Conservation (phyloP, 1,140 invertebrate species). For the Drosophila lini region DNA sequence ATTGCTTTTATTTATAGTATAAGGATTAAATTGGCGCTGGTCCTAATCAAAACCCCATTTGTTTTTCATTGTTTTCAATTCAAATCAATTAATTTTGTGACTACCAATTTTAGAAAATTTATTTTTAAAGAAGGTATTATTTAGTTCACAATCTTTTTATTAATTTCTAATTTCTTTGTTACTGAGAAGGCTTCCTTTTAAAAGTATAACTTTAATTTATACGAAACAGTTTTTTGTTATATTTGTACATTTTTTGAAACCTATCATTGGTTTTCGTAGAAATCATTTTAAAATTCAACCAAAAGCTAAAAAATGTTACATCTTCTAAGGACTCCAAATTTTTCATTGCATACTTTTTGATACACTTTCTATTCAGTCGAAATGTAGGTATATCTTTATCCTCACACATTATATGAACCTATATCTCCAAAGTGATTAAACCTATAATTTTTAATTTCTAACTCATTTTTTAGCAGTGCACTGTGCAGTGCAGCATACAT, state of each 20-base stretch:
- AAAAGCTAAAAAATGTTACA: not conserved
- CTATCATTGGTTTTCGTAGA: too few relatives aligned
- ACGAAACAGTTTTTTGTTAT: too few relatives aligned
- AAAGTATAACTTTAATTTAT: too few relatives aligned
- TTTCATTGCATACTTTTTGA: slow-evolving; percentile 4
- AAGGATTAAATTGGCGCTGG: slow-evolving; percentile 1
- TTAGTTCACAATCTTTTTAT: too few relatives aligned
- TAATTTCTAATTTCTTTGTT: too few relatives aligned
- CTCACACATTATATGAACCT: too few relatives aligned
- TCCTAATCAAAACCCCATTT: not conserved
- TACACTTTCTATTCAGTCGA: not conserved
- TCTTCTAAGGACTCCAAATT: not conserved
- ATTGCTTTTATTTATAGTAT: not conserved
- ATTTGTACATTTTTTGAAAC: too few relatives aligned
- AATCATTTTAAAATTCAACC: not conserved
- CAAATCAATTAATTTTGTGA: not conserved
- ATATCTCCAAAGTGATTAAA: not conserved
- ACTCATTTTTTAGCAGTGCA: slow-evolving; percentile 11
- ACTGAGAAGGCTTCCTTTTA: too few relatives aligned
- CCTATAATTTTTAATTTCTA: not conserved
- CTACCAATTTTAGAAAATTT: not conserved
- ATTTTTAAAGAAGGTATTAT: too few relatives aligned
- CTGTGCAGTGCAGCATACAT: slow-evolving; percentile 3
- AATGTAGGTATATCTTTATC: too few relatives aligned
- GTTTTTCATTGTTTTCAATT: slow-evolving; percentile 7